These are phyloP conservation scores for Limenitis camilla DNA, from an alignment of 2,888 invertebrate genomes.

Conservation along the genomic window DNA sequence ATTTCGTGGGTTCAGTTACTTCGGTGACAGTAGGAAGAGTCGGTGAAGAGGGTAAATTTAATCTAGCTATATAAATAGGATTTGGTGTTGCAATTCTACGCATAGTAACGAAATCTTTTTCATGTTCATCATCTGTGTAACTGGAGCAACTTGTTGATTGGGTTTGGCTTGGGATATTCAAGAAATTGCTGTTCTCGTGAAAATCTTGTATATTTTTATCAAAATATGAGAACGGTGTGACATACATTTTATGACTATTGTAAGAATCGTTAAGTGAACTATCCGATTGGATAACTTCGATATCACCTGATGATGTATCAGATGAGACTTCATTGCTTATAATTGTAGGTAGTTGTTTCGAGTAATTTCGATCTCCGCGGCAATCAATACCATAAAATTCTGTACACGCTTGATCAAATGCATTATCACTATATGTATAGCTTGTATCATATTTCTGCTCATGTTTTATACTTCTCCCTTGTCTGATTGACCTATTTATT, in stretches of 20 bases:
- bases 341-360: conserved; percentile 38
- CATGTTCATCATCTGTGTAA: conserved; percentile 27
- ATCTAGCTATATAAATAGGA: conserved; percentile 44
- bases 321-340: conserved; percentile 38
- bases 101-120: conserved; percentile 1
- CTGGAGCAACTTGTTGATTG: conserved; percentile 31
- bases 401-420: conserved; percentile 9
- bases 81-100: conserved; percentile 45
- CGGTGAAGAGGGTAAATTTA: conserved; percentile 43
- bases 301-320: conserved; percentile 39
- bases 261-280: conserved; percentile 27
- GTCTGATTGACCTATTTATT: conserved; percentile 38
- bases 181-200: conserved; percentile 35
- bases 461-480: conserved; percentile 29
- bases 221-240: conserved; percentile 46
- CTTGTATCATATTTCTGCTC: conserved; percentile 1
- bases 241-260: conserved; percentile 32
- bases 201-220: conserved; percentile 48
- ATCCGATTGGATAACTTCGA: conserved; percentile 26
- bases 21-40: conserved; percentile 58
- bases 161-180: conserved; percentile 30
- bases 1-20: conserved; percentile 43
- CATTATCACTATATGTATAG: conserved; percentile 3
- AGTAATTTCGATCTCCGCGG: background rate
- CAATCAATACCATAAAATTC: conserved; percentile 14